Percentiles rank a stretch among this genome's conserved stretches.
Evolutionary conservation across 2,113 vertebrate species (phyloP).

Genomic region (Athene noctua): DNA sequence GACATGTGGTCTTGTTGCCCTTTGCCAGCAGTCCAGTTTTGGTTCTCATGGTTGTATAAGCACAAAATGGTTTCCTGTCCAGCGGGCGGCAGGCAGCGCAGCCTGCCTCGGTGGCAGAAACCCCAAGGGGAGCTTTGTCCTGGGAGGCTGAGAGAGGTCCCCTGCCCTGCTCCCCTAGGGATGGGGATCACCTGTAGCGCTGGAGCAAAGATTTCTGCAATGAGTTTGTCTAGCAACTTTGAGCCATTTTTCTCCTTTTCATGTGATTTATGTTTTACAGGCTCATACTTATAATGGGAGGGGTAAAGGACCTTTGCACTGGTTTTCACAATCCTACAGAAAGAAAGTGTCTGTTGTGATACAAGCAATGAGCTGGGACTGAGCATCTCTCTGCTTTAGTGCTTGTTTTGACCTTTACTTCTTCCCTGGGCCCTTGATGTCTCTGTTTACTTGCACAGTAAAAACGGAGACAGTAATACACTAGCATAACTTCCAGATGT

Average conservation of each 20-base stretch:
- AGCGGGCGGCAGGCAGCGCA: background rate
- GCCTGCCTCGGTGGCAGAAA: background rate
- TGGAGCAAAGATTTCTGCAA: background rate
- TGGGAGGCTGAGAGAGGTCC: background rate
- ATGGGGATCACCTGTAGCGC: background rate
- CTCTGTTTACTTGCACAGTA: background rate
- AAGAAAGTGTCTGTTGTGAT: background rate
- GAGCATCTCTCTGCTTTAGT: background rate
- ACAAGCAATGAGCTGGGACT: background rate
- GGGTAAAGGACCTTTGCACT: background rate
- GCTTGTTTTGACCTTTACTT: background rate
- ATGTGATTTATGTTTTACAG: background rate
- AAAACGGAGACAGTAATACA: background rate
- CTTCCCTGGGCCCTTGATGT: background rate
- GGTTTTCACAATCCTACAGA: background rate
- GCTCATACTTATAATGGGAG: background rate
- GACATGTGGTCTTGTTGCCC: background rate
- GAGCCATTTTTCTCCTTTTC: background rate
- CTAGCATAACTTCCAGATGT: background rate
- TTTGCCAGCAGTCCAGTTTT: background rate
- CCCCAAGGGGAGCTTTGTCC: background rate
- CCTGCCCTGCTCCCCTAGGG: background rate
- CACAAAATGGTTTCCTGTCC: rapidly evolving
- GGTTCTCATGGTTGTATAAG: background rate
- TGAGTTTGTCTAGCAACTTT: background rate